These are phyloP conservation scores for Scalopus aquaticus DNA, from an alignment of 2,113 vertebrate genomes.

Conservation along the genomic window DNA sequence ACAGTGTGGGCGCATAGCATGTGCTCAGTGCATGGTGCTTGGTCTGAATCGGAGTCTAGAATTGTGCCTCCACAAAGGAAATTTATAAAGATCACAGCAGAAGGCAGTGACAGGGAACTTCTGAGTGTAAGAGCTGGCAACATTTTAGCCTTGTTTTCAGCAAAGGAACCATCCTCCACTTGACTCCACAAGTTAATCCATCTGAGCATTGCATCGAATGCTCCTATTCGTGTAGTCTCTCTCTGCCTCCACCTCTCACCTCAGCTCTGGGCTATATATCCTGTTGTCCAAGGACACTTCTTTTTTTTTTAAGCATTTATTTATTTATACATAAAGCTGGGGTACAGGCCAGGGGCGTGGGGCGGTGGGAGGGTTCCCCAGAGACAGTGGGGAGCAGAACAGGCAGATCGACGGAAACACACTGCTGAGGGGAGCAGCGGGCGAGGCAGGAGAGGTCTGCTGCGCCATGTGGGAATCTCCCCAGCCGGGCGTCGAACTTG, in stretches of 20 bases:
- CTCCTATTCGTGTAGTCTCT: not conserved
- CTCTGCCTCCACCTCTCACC: not conserved
- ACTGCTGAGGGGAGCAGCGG: too few relatives aligned
- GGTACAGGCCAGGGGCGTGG: too few relatives aligned
- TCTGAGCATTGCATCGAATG: too few relatives aligned
- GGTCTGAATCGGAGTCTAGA: not conserved
- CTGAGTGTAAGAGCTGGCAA: not conserved
- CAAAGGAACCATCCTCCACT: not conserved
- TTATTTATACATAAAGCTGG: too few relatives aligned
- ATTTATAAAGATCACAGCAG: constrained; percentile 28
- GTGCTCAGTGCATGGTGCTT: not conserved
- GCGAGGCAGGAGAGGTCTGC: too few relatives aligned
- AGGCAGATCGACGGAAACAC: too few relatives aligned
- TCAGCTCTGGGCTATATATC: not conserved
- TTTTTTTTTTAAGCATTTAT: too few relatives aligned
- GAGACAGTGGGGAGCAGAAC: too few relatives aligned
- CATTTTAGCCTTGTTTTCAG: constrained; percentile 39
- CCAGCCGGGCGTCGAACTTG: too few relatives aligned
- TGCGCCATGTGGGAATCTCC: too few relatives aligned
- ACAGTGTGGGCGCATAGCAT: not conserved
- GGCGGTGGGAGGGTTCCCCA: too few relatives aligned
- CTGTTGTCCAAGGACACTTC: not conserved
- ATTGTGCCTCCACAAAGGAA: not conserved
- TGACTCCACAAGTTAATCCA: not conserved
- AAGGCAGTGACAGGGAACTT: constrained; percentile 39